These are phyloP conservation scores for Trypoxylon attenuatum DNA, from an alignment of 2,888 invertebrate genomes.

Conservation along the genomic window DNA sequence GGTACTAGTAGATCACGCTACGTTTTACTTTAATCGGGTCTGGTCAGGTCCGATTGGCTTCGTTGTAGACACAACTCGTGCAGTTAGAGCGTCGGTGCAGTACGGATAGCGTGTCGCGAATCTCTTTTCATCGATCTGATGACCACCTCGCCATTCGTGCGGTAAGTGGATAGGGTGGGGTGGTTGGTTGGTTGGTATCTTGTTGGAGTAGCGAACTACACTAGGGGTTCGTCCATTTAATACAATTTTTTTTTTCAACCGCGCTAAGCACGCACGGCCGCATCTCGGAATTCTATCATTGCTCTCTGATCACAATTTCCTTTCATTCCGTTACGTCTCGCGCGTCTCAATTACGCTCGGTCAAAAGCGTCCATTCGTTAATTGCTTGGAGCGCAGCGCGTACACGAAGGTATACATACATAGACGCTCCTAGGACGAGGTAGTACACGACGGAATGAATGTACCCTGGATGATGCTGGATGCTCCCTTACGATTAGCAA, in stretches of 20 bases:
- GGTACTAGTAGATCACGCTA: slow-evolving; percentile 39
- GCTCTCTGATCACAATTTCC: not conserved
- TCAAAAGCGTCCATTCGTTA: not conserved
- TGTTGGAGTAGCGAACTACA: slow-evolving; percentile 29
- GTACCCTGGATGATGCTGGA: too few species aligned
- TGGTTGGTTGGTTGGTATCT: slow-evolving; percentile 34
- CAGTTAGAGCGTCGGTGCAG: slow-evolving; percentile 44
- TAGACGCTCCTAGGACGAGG: not conserved
- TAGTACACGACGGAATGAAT: too few species aligned
- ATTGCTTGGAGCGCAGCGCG: not conserved
- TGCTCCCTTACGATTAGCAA: too few species aligned
- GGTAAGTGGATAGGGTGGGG: slow-evolving; percentile 57
- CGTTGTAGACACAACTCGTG: slow-evolving; percentile 30
- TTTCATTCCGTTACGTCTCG: not conserved
- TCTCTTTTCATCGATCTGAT: slow-evolving; percentile 71
- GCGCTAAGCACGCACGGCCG: slow-evolving; percentile 10
- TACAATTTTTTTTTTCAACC: slow-evolving; percentile 21
- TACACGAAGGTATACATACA: not conserved
- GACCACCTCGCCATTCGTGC: slow-evolving; percentile 61
- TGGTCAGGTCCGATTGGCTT: slow-evolving; percentile 34
- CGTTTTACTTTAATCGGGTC: slow-evolving; percentile 15
- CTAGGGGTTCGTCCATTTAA: slow-evolving; percentile 46
- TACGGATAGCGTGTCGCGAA: slow-evolving; percentile 64
- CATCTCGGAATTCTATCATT: not conserved
- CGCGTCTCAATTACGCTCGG: not conserved